Evolutionary conservation across 1,140 invertebrate species (phyloP), one percentile per base, ranked within the genome.

Genomic region (Colletes latitarsis): DNA sequence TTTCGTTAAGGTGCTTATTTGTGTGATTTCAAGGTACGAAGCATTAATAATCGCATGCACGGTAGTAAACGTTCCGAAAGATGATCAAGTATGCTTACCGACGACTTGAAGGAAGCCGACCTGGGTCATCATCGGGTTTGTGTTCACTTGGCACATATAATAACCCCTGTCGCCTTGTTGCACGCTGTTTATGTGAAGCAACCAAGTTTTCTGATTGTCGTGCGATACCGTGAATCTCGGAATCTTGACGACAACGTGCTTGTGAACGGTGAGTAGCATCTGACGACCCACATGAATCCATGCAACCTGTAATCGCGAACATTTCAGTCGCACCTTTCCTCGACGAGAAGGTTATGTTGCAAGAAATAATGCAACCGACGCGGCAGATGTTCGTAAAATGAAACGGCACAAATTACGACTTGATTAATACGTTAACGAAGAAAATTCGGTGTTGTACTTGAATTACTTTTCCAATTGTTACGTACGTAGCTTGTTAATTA

Each of bases 121-220:
- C 95, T 98, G 97, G 90, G 96, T 98, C 81, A 98, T 98, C 97
- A 99, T 98, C 0, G 98, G 98, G 90, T 98, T 97, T n/a, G 98
- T 98, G 92, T 98, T 99, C 73, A 99, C 96, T 94, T 98, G 97
- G 92, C 97, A 98, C 97, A 98, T 98, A 92, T 98, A 98, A 92
- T 97, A 97, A 12, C 97, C 97, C 60, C 97, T 94, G 93, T 98
- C 97, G 89, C 98, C 96, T 90, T 97, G 96, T 89, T 98, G 97
- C 17, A 98, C 97, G 89, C 96, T 96, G 88, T 95, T 97, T 53
- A 98, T 97, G 92, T 98, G 97, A 58, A 98, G 94, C 67, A 97
- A 93, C 97, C 97, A 98, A 15, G 97, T 98, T 93, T 97, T 97
- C 83, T 98, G 97, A 92, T 97, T 98, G 92, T 98, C 97, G 90